A percentile compares a stretch with the other conserved stretches of the same genome.
phyloP scores from a whole-genome alignment of 2,113 vertebrate species.

The Catagonus wagneri region DNA sequence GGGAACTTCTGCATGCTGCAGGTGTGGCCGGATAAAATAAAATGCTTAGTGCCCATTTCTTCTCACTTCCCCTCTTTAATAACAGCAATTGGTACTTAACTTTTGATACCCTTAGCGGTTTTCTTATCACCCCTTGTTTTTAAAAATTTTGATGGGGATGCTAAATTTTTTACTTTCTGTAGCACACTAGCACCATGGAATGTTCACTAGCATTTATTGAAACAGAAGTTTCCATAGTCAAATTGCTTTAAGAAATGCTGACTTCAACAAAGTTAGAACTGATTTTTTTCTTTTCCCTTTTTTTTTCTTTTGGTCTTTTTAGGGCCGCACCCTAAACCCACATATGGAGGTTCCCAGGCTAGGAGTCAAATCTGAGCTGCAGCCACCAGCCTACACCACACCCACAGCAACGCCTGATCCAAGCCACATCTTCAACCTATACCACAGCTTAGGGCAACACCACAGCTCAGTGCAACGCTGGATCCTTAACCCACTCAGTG shows the following conservation, averaged over 20 bases:
- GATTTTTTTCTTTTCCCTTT: background rate
- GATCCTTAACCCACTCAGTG: too few relatives aligned
- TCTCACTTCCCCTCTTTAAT: background rate
- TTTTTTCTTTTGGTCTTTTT: too few relatives aligned
- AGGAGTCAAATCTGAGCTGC: too few relatives aligned
- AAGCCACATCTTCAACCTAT: too few relatives aligned
- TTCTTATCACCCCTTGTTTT: background rate
- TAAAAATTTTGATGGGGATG: background rate
- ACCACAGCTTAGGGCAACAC: too few relatives aligned
- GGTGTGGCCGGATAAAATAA: background rate
- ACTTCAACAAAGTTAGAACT: conserved; percentile 32
- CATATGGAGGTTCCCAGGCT: too few relatives aligned
- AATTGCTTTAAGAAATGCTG: conserved; percentile 37
- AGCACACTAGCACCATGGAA: background rate
- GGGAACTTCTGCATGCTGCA: too few relatives aligned
- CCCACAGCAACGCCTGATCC: too few relatives aligned
- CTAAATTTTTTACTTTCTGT: conserved; percentile 29
- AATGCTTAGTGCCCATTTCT: background rate
- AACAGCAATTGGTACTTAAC: background rate
- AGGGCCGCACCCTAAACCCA: too few relatives aligned
- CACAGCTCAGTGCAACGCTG: too few relatives aligned
- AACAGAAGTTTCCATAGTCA: background rate
- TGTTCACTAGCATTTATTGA: conserved; percentile 3
- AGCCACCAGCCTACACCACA: too few relatives aligned
- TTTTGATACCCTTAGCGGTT: background rate